Base-by-base conservation (phyloP, 2,888 invertebrate genomes). In the Oscheius onirici region DNA sequence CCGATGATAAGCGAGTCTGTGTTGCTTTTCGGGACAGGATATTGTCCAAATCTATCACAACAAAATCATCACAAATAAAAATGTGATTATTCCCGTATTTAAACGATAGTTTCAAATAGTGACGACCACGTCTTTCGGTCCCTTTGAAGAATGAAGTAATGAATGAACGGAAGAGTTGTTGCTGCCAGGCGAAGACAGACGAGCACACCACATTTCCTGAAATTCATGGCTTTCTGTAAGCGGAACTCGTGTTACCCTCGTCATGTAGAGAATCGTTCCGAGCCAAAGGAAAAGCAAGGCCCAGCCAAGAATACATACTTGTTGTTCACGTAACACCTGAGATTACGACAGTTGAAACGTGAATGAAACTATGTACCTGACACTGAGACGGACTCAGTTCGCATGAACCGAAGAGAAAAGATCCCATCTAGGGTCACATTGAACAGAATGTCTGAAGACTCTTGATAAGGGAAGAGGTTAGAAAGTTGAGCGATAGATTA, bases 241-340 rank as follows among this genome's bases (percentile, higher is more conserved):
- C 15, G 17, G 17, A 17, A 46, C 3, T 3, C 3, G 5, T 28
- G 28, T 66, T 22, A 69, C 78, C 63, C 72, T 73, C 51, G 78
- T 78, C 75, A 78, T 78, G 66, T 76, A 78, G 71, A 78, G 72
- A 24, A 78, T 74, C 51, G 73, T 78, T 6, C 69, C 65, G 40
- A 78, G 60, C 78, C 78, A 78, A 24, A 78, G 69, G 26, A 78
- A 61, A 20, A 78, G 69, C 13, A 78, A 51, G 10, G 72, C 67
- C 78, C 78, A 78, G 22, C 78, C 78, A 17, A 76, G 68, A 11
- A 75, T 74, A 44, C 78, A 76, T 5, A 78, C 74, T 44, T 75
- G 75, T 10, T 73, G 58, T 55, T 78, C 78, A 17, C 78, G 69
- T 15, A 63, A n/a, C 10, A 52, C 52, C 44, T 70, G 63, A 28